phyloP scores from a whole-genome alignment of 2,888 invertebrate species.

The Harpalus rufipes region DNA sequence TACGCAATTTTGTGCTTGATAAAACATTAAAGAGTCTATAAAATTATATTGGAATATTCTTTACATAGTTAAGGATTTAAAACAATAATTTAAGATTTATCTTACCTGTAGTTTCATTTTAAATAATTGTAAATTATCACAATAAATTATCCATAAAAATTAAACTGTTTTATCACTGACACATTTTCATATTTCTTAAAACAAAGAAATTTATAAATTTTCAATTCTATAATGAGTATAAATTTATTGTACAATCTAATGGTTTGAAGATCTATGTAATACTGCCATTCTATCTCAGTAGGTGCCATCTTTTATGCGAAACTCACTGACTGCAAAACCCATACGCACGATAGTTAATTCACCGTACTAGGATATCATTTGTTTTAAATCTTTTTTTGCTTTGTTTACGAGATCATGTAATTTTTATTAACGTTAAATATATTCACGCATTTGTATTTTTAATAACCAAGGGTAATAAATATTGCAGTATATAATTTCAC shows the following conservation, averaged over 20 bases:
- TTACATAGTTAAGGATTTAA: too few species aligned
- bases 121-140: conserved; percentile 20
- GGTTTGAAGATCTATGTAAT: conserved; percentile 1
- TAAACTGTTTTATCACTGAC: conserved; percentile 19
- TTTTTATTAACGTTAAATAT: neutral
- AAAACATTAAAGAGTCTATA: too few species aligned
- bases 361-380: conserved; percentile 36
- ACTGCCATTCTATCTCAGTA: conserved; percentile 43
- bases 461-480: too few species aligned
- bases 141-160: conserved; percentile 2
- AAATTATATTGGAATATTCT: too few species aligned
- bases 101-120: conserved; percentile 34
- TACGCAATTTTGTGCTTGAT: too few species aligned
- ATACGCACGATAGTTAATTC: conserved; percentile 31
- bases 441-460: too few species aligned
- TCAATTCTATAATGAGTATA: neutral
- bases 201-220: neutral
- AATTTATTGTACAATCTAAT: neutral
- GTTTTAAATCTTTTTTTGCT: conserved; percentile 18
- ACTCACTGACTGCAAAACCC: conserved; percentile 15
- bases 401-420: neutral
- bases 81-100: neutral
- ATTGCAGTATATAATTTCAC: too few species aligned
- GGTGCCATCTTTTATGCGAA: conserved; percentile 63
- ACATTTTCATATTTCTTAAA: conserved; percentile 27